phyloP scores from a whole-genome alignment of 1,140 invertebrate species.

The Alviniconcha marisindica region DNA sequence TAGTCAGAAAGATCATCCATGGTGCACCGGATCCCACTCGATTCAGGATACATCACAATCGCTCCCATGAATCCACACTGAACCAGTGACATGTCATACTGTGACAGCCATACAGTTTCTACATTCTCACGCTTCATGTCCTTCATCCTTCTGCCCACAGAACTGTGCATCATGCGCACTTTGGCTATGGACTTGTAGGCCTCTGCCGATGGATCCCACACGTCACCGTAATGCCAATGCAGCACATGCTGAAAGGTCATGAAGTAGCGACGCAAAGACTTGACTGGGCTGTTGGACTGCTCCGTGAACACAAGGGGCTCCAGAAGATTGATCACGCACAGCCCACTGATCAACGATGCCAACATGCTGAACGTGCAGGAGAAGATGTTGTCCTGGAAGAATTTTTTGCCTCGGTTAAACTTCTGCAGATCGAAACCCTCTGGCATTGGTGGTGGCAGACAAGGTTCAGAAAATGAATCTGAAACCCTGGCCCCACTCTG shows the following conservation, averaged over 20 bases:
- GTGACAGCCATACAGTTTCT: not conserved
- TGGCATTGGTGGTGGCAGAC: not conserved
- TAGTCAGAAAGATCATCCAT: slow-evolving; percentile 83
- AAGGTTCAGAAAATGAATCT: not conserved
- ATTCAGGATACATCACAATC: slow-evolving; percentile 81
- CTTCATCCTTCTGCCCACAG: slow-evolving; percentile 72
- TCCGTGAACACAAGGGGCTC: slow-evolving; percentile 75
- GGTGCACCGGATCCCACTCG: slow-evolving; percentile 79
- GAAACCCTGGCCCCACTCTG: not conserved
- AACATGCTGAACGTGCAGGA: slow-evolving; percentile 47
- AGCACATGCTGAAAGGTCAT: slow-evolving; percentile 84
- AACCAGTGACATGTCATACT: slow-evolving; percentile 24
- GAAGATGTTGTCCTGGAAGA: slow-evolving; percentile 48
- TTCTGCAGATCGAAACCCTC: slow-evolving; percentile 48
- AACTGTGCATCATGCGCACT: slow-evolving; percentile 77
- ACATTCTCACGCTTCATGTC: slow-evolving; percentile 63
- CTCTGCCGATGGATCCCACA: slow-evolving; percentile 52
- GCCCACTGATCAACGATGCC: slow-evolving; percentile 53
- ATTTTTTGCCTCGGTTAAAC: slow-evolving; percentile 47
- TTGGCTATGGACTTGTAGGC: slow-evolving; percentile 48
- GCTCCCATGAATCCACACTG: slow-evolving; percentile 85
- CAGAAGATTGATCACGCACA: slow-evolving; percentile 54
- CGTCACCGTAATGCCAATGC: slow-evolving; percentile 80
- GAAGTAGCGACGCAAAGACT: slow-evolving; percentile 87
- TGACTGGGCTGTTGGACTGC: slow-evolving; percentile 75